Evolutionary conservation across 1,140 invertebrate species (phyloP), one percentile per base, ranked within the genome.

Genomic region (Ceratina australensis): DNA sequence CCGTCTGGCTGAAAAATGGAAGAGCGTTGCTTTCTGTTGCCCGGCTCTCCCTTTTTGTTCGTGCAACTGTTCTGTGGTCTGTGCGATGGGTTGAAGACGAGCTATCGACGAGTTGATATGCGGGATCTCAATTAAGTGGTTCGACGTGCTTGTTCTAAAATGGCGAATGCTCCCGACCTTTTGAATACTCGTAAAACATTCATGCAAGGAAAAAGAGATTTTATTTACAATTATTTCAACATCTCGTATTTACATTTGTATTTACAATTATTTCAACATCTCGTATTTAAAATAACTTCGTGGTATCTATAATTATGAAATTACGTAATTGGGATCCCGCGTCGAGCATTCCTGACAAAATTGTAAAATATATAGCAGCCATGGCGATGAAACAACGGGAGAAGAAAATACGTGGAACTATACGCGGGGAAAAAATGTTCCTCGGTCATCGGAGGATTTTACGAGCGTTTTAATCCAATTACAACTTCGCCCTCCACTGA

Each of bases 1-100:
- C 67, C 33, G 73, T 78, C 72, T 75, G 56, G 69, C 77, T 75
- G 80, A 86, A 80, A 86, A 84, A 86, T 78, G 56, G 52, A 50
- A 72, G 54, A 65, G 61, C 33, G 60, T 63, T 54, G 57, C 63
- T 18, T 57, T 24, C 22, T 57, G 56, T n/a, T 12, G 72, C 65
- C 65, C 22, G 50, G 67, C 57, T 57, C 22, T 57, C n/a, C 47
- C 28, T 73, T 74, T 54, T 63, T 42, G 26, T 26, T 61, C 61
- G 49, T 24, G 81, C 81, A 68, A 69, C 60, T 52, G 18, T 78
- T 76, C 77, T 82, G 76, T 47, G 71, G 26, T 68, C 59, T 15
- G 47, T 42, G 33, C 33, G 33, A 42, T 10, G 33, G 8, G 33
- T 10, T 10, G 33, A 42, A 42, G 33, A 42, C 33, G 33, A 42